Percentiles rank a stretch among this genome's conserved stretches.
Conservation (phyloP, 2,888 invertebrate species). For the Spodoptera picta region DNA sequence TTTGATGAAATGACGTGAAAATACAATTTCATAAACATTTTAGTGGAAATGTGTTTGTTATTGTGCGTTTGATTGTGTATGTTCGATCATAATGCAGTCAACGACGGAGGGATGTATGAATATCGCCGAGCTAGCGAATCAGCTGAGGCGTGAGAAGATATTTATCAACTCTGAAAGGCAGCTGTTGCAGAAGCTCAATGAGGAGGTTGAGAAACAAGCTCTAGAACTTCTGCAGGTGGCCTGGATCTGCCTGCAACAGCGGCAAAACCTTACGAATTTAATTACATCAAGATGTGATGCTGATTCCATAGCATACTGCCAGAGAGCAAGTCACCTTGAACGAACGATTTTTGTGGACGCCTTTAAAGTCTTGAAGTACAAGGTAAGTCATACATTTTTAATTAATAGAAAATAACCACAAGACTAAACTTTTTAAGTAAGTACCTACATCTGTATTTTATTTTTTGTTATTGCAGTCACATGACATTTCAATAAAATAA, state of each 20-base stretch:
- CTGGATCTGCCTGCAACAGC: constrained; percentile 96
- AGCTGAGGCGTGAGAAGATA: constrained; percentile 94
- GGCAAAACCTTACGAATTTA: constrained; percentile 93
- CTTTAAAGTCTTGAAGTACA: constrained; percentile 94
- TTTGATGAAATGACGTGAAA: constrained; percentile 69
- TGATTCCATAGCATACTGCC: constrained; percentile 93
- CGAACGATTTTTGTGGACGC: constrained; percentile 92
- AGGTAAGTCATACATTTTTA: constrained; percentile 85
- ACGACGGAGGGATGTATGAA: constrained; percentile 85
- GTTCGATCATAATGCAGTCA: constrained; percentile 82
- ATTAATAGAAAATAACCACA: no score
- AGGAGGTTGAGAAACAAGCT: constrained; percentile 90
- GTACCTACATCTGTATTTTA: no score
- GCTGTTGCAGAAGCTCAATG: constrained; percentile 93
- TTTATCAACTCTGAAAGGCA: constrained; percentile 96
- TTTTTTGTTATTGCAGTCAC: no score
- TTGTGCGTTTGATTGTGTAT: constrained; percentile 58
- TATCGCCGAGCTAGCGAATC: constrained; percentile 86
- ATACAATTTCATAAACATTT: constrained; percentile 58
- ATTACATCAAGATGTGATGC: constrained; percentile 93
- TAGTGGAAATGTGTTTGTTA: constrained; percentile 62
- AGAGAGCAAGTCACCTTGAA: constrained; percentile 85
- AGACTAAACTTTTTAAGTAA: neutral
- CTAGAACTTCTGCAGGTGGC: constrained; percentile 91
- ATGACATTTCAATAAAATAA: no score